A percentile compares a stretch with the other conserved stretches of the same genome.
These are phyloP conservation scores for Parazoanthus darwini DNA, from an alignment of 92 coral and sea anemone genomes.

Conservation along the genomic window DNA sequence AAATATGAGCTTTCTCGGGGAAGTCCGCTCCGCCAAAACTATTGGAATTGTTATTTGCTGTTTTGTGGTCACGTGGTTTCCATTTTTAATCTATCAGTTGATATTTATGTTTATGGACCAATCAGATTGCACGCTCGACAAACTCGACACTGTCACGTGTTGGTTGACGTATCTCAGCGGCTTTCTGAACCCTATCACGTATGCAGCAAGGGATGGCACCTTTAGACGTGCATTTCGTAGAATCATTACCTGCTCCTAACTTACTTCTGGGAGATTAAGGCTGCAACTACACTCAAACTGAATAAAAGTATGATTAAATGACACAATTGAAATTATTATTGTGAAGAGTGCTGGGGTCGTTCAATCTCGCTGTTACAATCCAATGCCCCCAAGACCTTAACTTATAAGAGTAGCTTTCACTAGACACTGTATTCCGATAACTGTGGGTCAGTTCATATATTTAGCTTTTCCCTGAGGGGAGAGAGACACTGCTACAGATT, in stretches of 20 bases:
- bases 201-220: conserved; percentile 53
- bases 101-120: conserved; percentile 36
- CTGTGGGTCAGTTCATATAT: too few species aligned
- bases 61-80: conserved; percentile 60
- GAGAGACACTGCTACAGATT: too few species aligned
- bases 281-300: too few species aligned
- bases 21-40: conserved; percentile 51
- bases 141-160: conserved; percentile 50
- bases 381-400: too few species aligned
- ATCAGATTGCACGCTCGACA: conserved; percentile 46
- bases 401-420: too few species aligned
- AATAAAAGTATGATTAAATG: too few species aligned
- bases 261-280: neutral
- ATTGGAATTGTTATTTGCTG: conserved; percentile 56
- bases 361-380: too few species aligned
- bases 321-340: too few species aligned
- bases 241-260: conserved; percentile 18
- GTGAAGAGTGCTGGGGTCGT: too few species aligned
- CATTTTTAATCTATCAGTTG: conserved; percentile 52
- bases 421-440: too few species aligned
- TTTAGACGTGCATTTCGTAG: conserved; percentile 42
- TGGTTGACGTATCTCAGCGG: conserved; percentile 65
- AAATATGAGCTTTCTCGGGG: conserved; percentile 47
- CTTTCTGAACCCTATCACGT: conserved; percentile 57
- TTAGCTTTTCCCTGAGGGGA: too few species aligned